Base-by-base conservation (phyloP, 1,140 invertebrate genomes). In the Phthorimaea operculella region DNA sequence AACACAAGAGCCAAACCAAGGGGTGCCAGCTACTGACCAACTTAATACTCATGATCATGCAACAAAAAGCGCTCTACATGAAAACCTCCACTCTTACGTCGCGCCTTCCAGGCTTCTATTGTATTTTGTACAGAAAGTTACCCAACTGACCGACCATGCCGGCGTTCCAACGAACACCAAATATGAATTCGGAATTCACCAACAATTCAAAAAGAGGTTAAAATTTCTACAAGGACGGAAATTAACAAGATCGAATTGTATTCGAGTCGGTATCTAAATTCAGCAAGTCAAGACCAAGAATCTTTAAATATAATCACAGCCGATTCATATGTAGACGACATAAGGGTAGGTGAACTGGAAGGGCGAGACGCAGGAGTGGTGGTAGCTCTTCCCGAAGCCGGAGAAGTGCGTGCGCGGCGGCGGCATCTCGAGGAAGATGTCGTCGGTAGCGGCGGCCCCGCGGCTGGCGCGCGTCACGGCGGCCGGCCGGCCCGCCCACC, bases 281-380 rank as follows among this genome's bases (percentile, higher is more conserved):
- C 21, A 28, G 21, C 2, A 28, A 28, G 2, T 28, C 21, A 28
- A 28, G 21, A 28, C 6, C 21, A 28, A 28, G 21, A 28, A 28
- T 28, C 21, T 28, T 28, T n/a, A n/a, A 28, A 28, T 28, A 47
- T 47, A 5, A 47, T 47, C 44, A 47, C 44, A 47, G 44, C 44
- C 16, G 12, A 9, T 65, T 81, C 64, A 84, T 64, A 85, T 83
- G 53, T 83, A 85, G 8, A 85, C 82, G 39, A 85, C 77, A 54
- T 85, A 75, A 1, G 82, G 82, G 66, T 85, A 85, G 7, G 78
- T 82, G 63, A 87, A 87, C 58, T 86, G 82, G 62, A 85, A 83
- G 51, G 85, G 85, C 62, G 85, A 87, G 70, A 87, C 85, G 73
- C 83, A 87, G 73, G 83, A 82, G 78, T 79, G 84, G 70, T 87